These are phyloP conservation scores for Neosilurus hyrtlii DNA, from an alignment of 2,797 vertebrate species.

Conservation along the genomic window DNA sequence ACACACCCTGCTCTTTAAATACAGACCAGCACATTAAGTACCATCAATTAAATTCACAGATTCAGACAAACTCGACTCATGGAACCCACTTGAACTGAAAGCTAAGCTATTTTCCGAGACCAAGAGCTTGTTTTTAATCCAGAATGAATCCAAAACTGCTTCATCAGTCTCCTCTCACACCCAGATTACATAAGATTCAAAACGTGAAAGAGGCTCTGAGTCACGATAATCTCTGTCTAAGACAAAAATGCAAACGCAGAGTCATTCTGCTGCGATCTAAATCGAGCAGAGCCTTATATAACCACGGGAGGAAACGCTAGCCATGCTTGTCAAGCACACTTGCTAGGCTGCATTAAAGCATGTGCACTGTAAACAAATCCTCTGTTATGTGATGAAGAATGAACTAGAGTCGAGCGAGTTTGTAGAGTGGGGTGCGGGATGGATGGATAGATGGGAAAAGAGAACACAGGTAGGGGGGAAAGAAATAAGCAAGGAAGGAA, in stretches of 20 bases:
- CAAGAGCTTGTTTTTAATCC: background rate
- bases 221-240: slow-evolving; percentile 24
- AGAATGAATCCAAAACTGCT: background rate
- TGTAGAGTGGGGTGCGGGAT: background rate
- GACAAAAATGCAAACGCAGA: background rate
- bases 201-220: slow-evolving; percentile 10
- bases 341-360: background rate
- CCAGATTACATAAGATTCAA: slow-evolving; percentile 13
- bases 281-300: slow-evolving; percentile 34
- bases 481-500: background rate
- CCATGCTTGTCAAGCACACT: slow-evolving; percentile 3
- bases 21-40: background rate
- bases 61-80: background rate
- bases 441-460: background rate
- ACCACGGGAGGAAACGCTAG: slow-evolving; percentile 2
- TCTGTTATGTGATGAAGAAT: background rate
- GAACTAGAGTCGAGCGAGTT: background rate
- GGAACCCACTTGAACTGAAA: background rate
- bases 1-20: background rate
- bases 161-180: background rate
- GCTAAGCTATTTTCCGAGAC: too few species aligned
- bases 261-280: background rate
- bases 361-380: slow-evolving; percentile 14
- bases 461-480: background rate
- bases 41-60: background rate